Conservation (phyloP, 92 coral and sea anemone genomes). For the Micromussa lordhowensis region DNA sequence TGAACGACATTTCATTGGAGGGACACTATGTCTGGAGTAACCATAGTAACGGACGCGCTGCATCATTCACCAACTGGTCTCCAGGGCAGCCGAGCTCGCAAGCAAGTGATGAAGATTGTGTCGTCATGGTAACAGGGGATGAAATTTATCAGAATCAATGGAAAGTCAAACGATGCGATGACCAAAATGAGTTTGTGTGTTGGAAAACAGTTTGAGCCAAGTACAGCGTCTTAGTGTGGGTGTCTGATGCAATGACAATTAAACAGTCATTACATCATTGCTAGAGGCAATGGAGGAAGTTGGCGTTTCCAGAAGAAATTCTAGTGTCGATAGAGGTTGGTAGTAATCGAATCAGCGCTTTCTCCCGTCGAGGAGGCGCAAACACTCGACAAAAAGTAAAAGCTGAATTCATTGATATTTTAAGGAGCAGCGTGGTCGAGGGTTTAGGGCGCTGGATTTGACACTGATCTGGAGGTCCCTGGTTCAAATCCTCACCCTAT, state of each 20-base stretch:
- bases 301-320: neutral
- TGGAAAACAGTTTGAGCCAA: neutral
- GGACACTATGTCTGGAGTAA: constrained; percentile 8
- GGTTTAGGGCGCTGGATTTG: no score
- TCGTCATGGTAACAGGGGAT: neutral
- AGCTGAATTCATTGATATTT: no score
- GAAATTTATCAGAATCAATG: neutral
- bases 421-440: no score
- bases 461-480: no score
- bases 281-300: neutral
- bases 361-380: neutral
- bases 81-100: neutral
- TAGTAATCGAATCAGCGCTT: neutral
- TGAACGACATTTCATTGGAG: constrained; percentile 6
- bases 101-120: neutral
- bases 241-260: neutral
- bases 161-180: neutral
- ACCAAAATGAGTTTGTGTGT: neutral
- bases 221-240: neutral
- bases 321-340: neutral
- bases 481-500: no score
- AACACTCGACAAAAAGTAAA: neutral
- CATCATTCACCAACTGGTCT: neutral
- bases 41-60: neutral
- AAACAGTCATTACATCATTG: neutral